A percentile compares a stretch with the other conserved stretches of the same genome.
Evolutionary conservation across 2,797 vertebrate genomes (phyloP).

Genomic region (Meda fulgida): DNA sequence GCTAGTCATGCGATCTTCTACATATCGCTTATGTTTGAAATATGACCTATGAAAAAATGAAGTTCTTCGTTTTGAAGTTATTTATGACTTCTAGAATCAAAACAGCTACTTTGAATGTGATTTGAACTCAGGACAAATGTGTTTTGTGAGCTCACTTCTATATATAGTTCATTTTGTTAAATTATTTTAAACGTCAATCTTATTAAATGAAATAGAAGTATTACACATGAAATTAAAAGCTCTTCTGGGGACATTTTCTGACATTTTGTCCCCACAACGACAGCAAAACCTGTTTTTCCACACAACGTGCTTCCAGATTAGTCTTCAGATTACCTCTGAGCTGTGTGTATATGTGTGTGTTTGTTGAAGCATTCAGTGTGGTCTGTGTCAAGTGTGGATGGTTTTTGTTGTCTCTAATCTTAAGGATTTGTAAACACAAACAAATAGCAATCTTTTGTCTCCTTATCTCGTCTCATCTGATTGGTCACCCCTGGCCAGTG

Average conservation of each 20-base stretch:
- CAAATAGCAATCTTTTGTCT: constrained; percentile 23
- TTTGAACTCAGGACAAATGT: neutral
- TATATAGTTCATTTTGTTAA: neutral
- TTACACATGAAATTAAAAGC: neutral
- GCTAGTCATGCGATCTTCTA: neutral
- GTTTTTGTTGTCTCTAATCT: constrained; percentile 30
- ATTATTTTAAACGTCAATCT: neutral
- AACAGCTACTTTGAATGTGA: neutral
- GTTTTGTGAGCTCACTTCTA: neutral
- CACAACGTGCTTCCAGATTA: constrained; percentile 3
- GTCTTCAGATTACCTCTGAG: constrained; percentile 8
- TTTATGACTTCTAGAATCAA: neutral
- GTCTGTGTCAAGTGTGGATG: constrained; percentile 25
- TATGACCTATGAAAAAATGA: neutral
- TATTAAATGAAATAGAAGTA: neutral
- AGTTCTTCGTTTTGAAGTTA: neutral
- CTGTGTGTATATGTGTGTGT: constrained; percentile 6
- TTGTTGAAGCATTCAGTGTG: constrained; percentile 9
- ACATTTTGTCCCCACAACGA: neutral
- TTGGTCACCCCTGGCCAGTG: constrained; percentile 20
- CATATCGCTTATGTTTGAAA: neutral
- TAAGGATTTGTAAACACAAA: constrained; percentile 12
- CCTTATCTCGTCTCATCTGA: constrained; percentile 23
- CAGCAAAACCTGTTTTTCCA: neutral
- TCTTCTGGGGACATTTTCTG: neutral